Base-by-base conservation (phyloP, 2,797 vertebrate species). In the Arrhamphus sclerolepis region DNA sequence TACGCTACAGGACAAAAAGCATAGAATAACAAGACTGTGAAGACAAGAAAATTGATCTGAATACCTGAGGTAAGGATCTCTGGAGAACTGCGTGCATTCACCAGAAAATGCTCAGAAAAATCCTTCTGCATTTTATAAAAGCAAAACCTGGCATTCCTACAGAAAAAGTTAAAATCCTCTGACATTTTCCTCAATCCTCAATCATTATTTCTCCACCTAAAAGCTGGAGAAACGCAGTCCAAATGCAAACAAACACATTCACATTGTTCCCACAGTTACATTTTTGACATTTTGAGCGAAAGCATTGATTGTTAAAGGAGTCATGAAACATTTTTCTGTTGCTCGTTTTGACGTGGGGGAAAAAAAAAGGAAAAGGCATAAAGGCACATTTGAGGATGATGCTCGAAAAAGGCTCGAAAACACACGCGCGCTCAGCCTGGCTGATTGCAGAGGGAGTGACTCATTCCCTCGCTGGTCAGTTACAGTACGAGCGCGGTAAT, bases 401-500 rank as follows among this genome's bases (percentile, higher is more conserved):
- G 10, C 24, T 47, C 26, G 34, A 58, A 42, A 51, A n/a, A n/a
- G n/a, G n/a, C n/a, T n/a, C n/a, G 21, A 22, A 39, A 16, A 26
- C 46, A 47, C 41, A 43, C 22, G 26, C 21, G 14, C 5, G 56
- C 13, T 24, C 26, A 64, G 22, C 18, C 19, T 6, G 17, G 21
- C 58, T 53, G 44, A 64, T 59, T 71, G 54, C 48, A 44, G 21
- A 56, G 62, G 47, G 19, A 54, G 48, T 53, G 51, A 73, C 51
- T 72, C 66, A 49, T 63, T 65, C 29, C 57, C 52, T 65, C 40
- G 3, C 50, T 41, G 62, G 46, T 70, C 52, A 77, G 74, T 87
- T 80, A 66, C 59, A 72, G 53, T 49, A 72, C 71, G 81, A 80
- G 64, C 28, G 2, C 14, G 13, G 62, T 78, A 81, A 82, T 81